Evolutionary conservation across 2,113 vertebrate species (phyloP), one percentile per base, ranked within the genome.

Genomic region (Oncorhynchus nerka): DNA sequence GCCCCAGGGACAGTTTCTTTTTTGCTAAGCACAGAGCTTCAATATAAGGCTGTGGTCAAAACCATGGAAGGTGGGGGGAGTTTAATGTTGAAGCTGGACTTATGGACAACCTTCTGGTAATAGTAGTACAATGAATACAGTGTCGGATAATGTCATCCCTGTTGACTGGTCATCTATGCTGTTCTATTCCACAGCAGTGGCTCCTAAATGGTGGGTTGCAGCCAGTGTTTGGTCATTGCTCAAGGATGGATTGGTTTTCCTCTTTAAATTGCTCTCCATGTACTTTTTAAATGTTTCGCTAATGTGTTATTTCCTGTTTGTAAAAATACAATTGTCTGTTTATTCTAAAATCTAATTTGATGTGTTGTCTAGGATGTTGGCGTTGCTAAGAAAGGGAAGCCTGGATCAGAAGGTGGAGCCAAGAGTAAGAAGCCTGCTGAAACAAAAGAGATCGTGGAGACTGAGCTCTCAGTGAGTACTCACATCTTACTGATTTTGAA

Each of bases 341-440:
- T 45, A 6, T 9, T 45, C 39, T 45, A 3, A 45, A 45, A 3
- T 39, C 92, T 72, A 91, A 94, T 11, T 45, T 45, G 2, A 45
- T 45, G 9, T 45, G 39, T 45, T 11, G 39, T 45, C 39, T 45
- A 3, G 39, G 39, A 45, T 45, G 39, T 45, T 45, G 96, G 90
- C 64, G 93, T 94, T 57, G 80, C 94, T 0, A 99, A 98, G 85
- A 99, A 97, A 89, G 91, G 93, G 59, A 99, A 97, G 86, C 80
- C 93, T 9, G 0, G 65, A 91, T 92, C 73, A 12, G 39, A 9
- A 45, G 39, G 39, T 9, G 39, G 39, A 9, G 87, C 91, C 22
- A 99, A 98, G 91, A 83, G 86, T 68, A 99, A 97, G 92, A 99
- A 98, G 81, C 88, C 68, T 30, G 2, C 90, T 0, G 97, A 98